These are phyloP conservation scores for Galaxea fascicularis DNA, from an alignment of 92 coral and sea anemone genomes.

Conservation along the genomic window DNA sequence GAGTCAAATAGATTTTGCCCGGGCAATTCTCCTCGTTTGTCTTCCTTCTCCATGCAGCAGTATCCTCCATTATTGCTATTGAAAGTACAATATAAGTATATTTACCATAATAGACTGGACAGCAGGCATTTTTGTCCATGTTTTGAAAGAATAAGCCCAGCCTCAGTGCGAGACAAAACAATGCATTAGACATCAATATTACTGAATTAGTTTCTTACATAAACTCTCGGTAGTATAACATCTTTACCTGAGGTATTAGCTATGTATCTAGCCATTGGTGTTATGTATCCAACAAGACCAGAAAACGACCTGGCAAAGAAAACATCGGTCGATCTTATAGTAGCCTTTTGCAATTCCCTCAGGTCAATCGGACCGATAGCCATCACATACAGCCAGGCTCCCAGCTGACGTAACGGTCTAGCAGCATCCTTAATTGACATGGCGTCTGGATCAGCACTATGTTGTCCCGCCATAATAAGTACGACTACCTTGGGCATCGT, in stretches of 20 bases:
- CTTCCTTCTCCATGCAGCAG: too few relatives aligned
- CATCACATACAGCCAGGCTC: constrained; percentile 59
- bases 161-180: background rate
- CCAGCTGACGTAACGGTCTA: constrained; percentile 46
- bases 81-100: too few relatives aligned
- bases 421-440: constrained; percentile 37
- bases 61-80: too few relatives aligned
- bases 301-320: constrained; percentile 44
- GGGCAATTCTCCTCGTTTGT: too few relatives aligned
- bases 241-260: constrained; percentile 49
- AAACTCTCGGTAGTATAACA: too few relatives aligned
- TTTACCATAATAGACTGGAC: too few relatives aligned
- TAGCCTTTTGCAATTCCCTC: constrained; percentile 35
- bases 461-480: constrained; percentile 55
- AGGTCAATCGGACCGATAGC: constrained; percentile 44
- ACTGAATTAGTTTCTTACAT: too few relatives aligned
- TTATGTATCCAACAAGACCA: constrained; percentile 33
- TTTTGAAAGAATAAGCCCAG: background rate
- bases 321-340: constrained; percentile 33
- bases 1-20: too few relatives aligned
- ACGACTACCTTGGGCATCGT: constrained; percentile 57
- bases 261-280: constrained; percentile 31
- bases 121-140: too few relatives aligned
- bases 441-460: constrained; percentile 30
- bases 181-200: background rate